phyloP scores from a whole-genome alignment of 2,888 invertebrate species.

The Muschampia plurimacula region DNA sequence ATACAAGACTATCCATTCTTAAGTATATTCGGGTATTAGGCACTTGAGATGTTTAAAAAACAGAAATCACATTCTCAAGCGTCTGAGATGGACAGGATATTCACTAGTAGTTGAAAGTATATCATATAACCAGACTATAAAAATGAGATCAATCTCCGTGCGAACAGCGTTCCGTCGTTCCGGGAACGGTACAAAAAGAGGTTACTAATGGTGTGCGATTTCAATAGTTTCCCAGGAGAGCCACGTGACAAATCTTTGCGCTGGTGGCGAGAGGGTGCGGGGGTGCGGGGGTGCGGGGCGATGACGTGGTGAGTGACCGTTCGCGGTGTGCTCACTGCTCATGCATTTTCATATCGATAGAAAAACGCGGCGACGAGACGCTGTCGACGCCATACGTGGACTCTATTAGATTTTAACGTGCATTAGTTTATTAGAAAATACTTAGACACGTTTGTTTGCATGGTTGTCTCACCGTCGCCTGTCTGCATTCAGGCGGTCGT shows the following conservation, averaged over 20 bases:
- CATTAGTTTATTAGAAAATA: conserved; percentile 12
- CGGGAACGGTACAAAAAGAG: conserved; percentile 31
- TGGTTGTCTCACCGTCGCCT: neutral
- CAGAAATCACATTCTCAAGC: neutral
- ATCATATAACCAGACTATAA: conserved; percentile 14
- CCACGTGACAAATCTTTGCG: conserved; percentile 48
- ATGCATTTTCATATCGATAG: conserved; percentile 62
- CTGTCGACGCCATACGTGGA: conserved; percentile 24
- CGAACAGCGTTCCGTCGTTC: conserved; percentile 19
- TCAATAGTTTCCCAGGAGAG: conserved; percentile 45
- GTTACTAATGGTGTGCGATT: conserved; percentile 39
- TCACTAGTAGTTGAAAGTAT: neutral
- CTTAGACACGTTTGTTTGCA: neutral
- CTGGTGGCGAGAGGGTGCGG: neutral
- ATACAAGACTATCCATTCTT: no score
- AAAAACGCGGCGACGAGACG: conserved; percentile 66
- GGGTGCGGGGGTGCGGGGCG: neutral
- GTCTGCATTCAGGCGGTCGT: neutral
- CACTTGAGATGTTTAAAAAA: neutral
- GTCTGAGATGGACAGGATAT: neutral
- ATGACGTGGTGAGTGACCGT: conserved; percentile 40
- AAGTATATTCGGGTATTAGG: no score
- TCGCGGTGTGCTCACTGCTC: conserved; percentile 47
- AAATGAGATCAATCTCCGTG: conserved; percentile 36
- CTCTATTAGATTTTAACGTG: conserved; percentile 13